phyloP scores from a whole-genome alignment of 2,797 vertebrate species.

The Eutrigla gurnardus region DNA sequence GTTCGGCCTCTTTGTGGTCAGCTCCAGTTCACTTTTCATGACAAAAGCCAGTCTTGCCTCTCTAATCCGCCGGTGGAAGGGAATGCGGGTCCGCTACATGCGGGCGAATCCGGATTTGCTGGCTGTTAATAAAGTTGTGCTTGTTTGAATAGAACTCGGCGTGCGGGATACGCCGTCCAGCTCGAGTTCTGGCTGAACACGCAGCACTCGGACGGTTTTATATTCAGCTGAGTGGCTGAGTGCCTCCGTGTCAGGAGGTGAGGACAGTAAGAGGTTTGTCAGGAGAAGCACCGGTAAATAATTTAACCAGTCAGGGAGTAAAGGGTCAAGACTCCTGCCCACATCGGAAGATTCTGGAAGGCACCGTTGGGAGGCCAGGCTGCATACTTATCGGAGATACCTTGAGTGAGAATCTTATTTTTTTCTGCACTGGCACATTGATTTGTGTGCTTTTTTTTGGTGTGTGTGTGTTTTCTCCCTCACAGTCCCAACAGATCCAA shows the following conservation, averaged over 20 bases:
- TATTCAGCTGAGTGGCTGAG: constrained; percentile 64
- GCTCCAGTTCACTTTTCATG: constrained; percentile 65
- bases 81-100: constrained; percentile 29
- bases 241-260: constrained; percentile 62
- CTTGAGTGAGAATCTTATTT: too few relatives aligned
- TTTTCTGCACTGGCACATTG: too few relatives aligned
- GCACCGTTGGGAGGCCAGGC: constrained; percentile 12
- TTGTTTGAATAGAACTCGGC: constrained; percentile 28
- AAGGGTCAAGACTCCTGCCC: constrained; percentile 73
- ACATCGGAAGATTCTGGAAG: constrained; percentile 46
- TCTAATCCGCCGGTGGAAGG: constrained; percentile 43
- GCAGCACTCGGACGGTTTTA: constrained; percentile 39
- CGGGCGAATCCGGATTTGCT: constrained; percentile 28
- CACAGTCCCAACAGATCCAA: background rate
- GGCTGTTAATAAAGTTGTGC: constrained; percentile 13
- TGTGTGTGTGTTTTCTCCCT: constrained; percentile 11
- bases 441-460: background rate
- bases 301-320: constrained; percentile 66
- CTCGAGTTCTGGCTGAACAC: constrained; percentile 13
- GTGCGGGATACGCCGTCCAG: background rate
- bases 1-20: constrained; percentile 66
- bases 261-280: constrained; percentile 72
- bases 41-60: constrained; percentile 38
- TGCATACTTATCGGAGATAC: constrained; percentile 26
- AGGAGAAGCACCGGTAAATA: constrained; percentile 71